Conservation (phyloP, 1,140 invertebrate species). For the Aleiodes sp. region DNA sequence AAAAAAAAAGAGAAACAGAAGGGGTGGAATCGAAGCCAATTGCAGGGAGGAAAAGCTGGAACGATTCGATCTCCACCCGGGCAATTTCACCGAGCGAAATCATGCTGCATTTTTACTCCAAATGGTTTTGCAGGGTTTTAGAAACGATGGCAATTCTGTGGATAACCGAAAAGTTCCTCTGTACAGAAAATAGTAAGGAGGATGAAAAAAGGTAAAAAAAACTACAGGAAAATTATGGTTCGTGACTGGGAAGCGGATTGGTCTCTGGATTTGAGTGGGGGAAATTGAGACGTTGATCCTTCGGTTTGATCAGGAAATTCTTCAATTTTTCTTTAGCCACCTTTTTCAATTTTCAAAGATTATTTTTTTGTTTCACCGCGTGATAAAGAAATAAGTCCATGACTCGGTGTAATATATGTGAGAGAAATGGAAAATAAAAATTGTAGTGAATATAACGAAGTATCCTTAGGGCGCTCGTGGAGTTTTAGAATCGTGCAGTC, state of each 20-base stretch:
- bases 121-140: background rate
- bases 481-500: slow-evolving; percentile 48
- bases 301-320: background rate
- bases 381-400: no score
- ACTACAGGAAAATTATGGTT: slow-evolving; percentile 4
- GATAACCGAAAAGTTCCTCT: background rate
- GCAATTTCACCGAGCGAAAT: background rate
- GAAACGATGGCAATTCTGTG: background rate
- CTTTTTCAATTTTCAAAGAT: no score
- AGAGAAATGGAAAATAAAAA: no score
- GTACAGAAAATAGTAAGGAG: background rate
- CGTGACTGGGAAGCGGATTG: slow-evolving; percentile 6
- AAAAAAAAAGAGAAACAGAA: slow-evolving; percentile 10
- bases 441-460: slow-evolving; percentile 35
- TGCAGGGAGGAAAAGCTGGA: background rate
- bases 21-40: slow-evolving; percentile 11
- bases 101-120: background rate
- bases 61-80: slow-evolving; percentile 13
- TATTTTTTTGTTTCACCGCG: no score
- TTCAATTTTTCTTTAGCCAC: background rate
- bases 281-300: slow-evolving; percentile 8
- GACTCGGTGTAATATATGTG: no score
- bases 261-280: background rate
- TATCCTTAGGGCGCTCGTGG: background rate
- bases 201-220: background rate